Percentiles rank a stretch among this genome's conserved stretches.
These are phyloP conservation scores for Ptilorrhoa leucosticta DNA, from an alignment of 2,113 vertebrate genomes.

Conservation along the genomic window DNA sequence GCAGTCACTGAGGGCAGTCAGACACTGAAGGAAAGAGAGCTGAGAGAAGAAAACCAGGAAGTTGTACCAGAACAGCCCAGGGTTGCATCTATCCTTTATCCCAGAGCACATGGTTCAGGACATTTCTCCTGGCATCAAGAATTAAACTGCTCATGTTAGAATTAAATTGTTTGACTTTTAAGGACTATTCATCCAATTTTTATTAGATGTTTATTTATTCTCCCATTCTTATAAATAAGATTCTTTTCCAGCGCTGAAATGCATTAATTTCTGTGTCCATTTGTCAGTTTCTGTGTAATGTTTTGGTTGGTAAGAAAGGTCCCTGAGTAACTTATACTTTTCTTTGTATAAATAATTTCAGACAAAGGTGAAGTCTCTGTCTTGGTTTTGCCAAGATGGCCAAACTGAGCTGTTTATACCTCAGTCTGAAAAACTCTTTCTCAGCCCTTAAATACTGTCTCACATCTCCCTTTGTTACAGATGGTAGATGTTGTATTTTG, in stretches of 20 bases:
- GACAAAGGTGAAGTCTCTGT: background rate
- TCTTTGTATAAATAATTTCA: background rate
- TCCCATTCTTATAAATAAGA: background rate
- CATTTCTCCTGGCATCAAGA: background rate
- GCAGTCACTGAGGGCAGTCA: background rate
- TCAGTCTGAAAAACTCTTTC: background rate
- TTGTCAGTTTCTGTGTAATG: background rate
- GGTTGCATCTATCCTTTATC: background rate
- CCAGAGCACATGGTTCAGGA: background rate
- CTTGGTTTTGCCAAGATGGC: background rate
- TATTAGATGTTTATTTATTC: background rate
- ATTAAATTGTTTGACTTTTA: background rate
- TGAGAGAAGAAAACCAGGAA: background rate
- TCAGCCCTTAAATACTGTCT: background rate
- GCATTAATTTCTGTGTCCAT: background rate
- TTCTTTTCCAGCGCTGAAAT: background rate
- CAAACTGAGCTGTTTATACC: background rate
- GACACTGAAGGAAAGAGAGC: background rate
- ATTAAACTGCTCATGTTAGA: background rate
- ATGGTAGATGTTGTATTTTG: constrained; percentile 8
- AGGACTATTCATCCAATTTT: background rate
- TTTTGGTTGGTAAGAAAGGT: background rate
- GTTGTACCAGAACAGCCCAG: background rate
- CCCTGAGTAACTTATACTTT: background rate
- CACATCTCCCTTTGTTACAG: background rate